Percentiles rank a stretch among this genome's conserved stretches.
Conservation (phyloP, 2,113 vertebrate species). For the Elaphurus davidianus region DNA sequence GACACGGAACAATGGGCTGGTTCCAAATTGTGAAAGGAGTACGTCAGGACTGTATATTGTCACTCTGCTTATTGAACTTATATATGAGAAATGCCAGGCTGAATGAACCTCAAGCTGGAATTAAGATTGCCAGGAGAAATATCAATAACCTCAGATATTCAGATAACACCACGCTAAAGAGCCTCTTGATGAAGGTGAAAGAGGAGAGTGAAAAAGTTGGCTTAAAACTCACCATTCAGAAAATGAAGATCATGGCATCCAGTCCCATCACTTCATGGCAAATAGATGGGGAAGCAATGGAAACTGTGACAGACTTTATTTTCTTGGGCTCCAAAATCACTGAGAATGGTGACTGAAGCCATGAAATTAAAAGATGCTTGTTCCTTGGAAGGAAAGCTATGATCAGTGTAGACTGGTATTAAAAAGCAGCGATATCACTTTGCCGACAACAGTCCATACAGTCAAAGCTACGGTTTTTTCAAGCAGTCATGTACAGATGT, state of each 20-base stretch:
- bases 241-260: neutral
- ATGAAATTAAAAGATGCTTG: neutral
- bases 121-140: neutral
- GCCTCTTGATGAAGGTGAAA: neutral
- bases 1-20: neutral
- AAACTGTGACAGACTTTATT: neutral
- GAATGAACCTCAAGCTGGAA: neutral
- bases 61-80: neutral
- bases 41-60: neutral
- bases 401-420: neutral
- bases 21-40: neutral
- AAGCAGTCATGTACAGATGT: neutral
- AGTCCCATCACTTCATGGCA: neutral
- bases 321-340: neutral
- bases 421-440: neutral
- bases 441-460: neutral
- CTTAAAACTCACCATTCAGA: neutral
- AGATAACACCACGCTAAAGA: neutral
- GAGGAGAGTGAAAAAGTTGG: neutral
- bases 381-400: neutral
- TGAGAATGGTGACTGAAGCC: neutral
- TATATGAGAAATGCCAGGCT: neutral
- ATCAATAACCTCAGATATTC: neutral
- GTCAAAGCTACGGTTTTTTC: neutral
- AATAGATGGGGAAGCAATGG: neutral